Percentiles rank a stretch among this genome's conserved stretches.
These are phyloP conservation scores for Tricholauxania praeusta DNA, from an alignment of 2,888 invertebrate species.

Conservation along the genomic window DNA sequence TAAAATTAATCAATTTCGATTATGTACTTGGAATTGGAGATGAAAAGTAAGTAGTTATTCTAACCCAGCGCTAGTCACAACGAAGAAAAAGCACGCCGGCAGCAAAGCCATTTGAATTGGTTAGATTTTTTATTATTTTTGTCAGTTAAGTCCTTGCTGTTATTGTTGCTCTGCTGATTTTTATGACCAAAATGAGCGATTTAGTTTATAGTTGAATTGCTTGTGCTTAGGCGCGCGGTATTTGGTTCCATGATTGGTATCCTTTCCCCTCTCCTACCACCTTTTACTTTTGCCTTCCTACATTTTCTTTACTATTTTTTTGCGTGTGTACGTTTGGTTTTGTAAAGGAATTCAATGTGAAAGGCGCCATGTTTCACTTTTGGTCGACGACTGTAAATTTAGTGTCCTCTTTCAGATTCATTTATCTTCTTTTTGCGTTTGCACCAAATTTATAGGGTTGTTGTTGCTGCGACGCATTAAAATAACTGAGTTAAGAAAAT, in stretches of 20 bases:
- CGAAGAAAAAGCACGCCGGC: too few species aligned
- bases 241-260: neutral
- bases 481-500: neutral
- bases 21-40: too few species aligned
- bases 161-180: neutral
- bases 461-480: too few species aligned
- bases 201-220: slow-evolving; percentile 6
- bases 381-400: neutral
- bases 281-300: too few species aligned
- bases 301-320: too few species aligned
- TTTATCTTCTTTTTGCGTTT: neutral
- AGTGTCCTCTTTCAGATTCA: neutral
- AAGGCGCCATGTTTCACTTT: slow-evolving; percentile 5
- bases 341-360: neutral
- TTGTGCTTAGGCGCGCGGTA: neutral
- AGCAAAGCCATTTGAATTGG: too few species aligned
- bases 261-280: too few species aligned
- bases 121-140: too few species aligned
- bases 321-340: too few species aligned
- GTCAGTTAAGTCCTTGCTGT: neutral
- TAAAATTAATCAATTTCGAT: too few species aligned
- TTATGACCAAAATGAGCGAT: slow-evolving; percentile 6
- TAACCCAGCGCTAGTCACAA: too few species aligned
- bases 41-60: too few species aligned
- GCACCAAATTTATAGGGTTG: neutral